Evolutionary conservation across 2,113 vertebrate species (phyloP), one percentile per base, ranked within the genome.

Genomic region (Gallinago jamesoni): DNA sequence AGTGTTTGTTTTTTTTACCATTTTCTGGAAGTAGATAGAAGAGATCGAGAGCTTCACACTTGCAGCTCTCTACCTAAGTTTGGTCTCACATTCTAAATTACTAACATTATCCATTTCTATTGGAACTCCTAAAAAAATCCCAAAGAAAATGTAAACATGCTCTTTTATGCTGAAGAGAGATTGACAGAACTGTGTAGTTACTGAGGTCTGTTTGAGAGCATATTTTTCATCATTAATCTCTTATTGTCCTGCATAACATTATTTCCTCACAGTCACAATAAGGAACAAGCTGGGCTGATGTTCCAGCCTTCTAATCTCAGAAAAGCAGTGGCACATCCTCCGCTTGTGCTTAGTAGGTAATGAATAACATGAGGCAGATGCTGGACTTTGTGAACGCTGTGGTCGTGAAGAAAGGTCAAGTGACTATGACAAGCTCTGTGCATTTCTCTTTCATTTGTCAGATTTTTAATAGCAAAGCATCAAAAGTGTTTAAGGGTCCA

Each of bases 1-100:
- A 7, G 19, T 63, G 31, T 8, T 50, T 9, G 13, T 2, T 3
- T 23, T 59, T 30, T 53, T 48, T 39, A 41, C 9, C 0, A 1
- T 66, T 91, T 79, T 82, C 16, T 73, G 78, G 22, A 82, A 87
- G n/a, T 53, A 31, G 2, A 1, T 30, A 43, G 64, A 70, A 37
- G 48, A 50, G 33, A 80, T 18, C 8, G 48, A 85, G 66, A 55
- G 27, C 19, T 85, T 86, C 35, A 83, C 10, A 12, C 1, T 0
- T 35, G 17, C 7, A 75, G 43, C 73, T 82, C 21, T 76, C 15
- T 47, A 14, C 28, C 17, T 84, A 43, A 70, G 48, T 83, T 95
- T 92, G 57, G 3, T 63, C 72, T 73, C 48, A 43, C 53, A 23
- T 93, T 89, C 30, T 89, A 50, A 88, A 68, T 68, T 24, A 53